phyloP scores from a whole-genome alignment of 2,888 invertebrate species.

The Mythimna vitellina region DNA sequence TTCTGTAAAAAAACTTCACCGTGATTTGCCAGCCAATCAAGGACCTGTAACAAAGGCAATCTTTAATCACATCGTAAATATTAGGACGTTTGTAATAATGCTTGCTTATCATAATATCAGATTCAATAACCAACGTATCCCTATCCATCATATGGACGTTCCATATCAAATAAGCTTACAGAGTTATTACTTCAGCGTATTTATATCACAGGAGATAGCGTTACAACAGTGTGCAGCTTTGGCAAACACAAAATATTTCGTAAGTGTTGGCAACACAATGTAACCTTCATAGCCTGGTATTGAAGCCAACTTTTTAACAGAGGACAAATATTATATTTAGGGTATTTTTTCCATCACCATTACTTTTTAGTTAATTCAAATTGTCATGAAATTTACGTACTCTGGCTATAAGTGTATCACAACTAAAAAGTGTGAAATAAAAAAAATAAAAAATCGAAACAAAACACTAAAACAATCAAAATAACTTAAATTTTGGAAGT shows the following conservation, averaged over 20 bases:
- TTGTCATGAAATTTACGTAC: no score
- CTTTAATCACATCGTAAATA: background rate
- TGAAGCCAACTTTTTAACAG: background rate
- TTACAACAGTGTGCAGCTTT: background rate
- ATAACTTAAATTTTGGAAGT: no score
- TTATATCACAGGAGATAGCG: conserved; percentile 9
- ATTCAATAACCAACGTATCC: conserved; percentile 4
- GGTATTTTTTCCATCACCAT: no score
- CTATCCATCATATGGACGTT: conserved; percentile 14
- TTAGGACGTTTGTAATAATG: background rate
- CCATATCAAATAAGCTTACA: conserved; percentile 24
- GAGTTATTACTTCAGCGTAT: background rate
- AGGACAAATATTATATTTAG: no score
- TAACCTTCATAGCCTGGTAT: background rate
- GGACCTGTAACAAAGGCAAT: conserved; percentile 91
- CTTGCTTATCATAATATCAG: conserved; percentile 16
- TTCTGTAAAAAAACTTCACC: conserved; percentile 99
- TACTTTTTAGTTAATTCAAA: no score
- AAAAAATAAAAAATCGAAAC: no score
- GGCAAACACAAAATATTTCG: background rate
- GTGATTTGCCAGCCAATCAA: conserved; percentile 99
- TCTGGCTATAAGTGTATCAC: no score
- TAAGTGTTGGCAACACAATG: background rate
- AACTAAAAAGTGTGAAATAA: no score
- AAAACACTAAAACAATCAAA: no score